These are phyloP conservation scores for Sycophaga agraensis DNA, from an alignment of 1,140 invertebrate species.

Conservation along the genomic window DNA sequence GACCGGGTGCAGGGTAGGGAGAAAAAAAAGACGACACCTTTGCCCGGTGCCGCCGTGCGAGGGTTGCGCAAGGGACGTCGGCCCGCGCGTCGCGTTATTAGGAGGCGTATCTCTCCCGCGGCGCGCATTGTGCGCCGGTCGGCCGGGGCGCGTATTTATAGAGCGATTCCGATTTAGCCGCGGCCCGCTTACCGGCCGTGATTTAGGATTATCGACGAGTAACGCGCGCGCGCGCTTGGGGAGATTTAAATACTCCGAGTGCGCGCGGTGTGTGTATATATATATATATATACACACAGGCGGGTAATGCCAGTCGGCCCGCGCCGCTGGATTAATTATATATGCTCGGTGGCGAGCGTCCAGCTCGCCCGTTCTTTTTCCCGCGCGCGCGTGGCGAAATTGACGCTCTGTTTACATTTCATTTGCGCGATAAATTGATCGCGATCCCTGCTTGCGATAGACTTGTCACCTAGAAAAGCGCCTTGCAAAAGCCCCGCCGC, in stretches of 20 bases:
- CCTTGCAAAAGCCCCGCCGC: slow-evolving; percentile 10
- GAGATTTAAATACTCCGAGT: not conserved
- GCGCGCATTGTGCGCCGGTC: not conserved
- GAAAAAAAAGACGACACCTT: no score
- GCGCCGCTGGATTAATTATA: no score
- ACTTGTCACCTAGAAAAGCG: slow-evolving; percentile 6
- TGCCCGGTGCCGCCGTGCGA: not conserved
- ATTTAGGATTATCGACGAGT: slow-evolving; percentile 12
- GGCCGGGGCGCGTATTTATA: slow-evolving; percentile 8
- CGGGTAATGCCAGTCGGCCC: no score
- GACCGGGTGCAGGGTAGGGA: no score
- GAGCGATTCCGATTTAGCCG: slow-evolving; percentile 11
- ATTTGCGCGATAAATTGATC: slow-evolving; percentile 8
- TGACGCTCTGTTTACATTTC: slow-evolving; percentile 12
- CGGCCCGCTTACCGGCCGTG: not conserved
- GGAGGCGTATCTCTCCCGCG: not conserved
- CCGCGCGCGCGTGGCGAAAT: slow-evolving; percentile 2
- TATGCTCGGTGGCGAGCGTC: no score
- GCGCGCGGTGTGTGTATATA: no score
- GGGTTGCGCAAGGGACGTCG: slow-evolving; percentile 25
- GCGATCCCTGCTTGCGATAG: not conserved
- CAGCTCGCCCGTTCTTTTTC: no score
- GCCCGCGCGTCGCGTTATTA: slow-evolving; percentile 13
- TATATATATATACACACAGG: no score
- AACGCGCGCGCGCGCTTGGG: not conserved